A percentile compares a stretch with the other conserved stretches of the same genome.
These are phyloP conservation scores for Gandaritis pyraliata DNA, from an alignment of 2,888 invertebrate species.

Conservation along the genomic window DNA sequence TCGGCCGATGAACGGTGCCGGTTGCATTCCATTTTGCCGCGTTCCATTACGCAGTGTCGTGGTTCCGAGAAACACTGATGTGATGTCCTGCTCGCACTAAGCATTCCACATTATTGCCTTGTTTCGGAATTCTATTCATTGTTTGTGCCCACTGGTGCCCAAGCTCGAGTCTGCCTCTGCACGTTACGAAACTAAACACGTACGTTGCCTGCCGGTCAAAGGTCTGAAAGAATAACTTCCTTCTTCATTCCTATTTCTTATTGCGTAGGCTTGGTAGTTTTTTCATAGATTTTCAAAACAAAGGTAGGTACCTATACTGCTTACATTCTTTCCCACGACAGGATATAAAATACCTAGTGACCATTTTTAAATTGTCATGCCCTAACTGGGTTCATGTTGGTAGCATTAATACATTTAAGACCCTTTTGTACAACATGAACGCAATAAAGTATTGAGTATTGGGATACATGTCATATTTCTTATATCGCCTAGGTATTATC, in stretches of 20 bases:
- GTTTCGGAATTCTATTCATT: slow-evolving; percentile 80
- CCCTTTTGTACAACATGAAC: no score
- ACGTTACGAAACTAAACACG: slow-evolving; percentile 58
- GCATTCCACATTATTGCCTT: slow-evolving; percentile 72
- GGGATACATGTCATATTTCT: no score
- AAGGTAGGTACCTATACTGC: no score
- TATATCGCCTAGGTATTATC: no score
- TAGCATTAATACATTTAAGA: no score
- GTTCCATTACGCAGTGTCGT: slow-evolving; percentile 74
- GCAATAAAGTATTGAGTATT: no score
- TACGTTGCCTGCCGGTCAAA: slow-evolving; percentile 66
- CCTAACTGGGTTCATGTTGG: no score
- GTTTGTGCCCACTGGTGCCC: slow-evolving; percentile 53
- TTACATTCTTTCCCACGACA: no score
- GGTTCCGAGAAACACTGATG: slow-evolving; percentile 77
- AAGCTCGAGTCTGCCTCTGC: slow-evolving; percentile 72
- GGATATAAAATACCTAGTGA: no score
- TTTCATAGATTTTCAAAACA: no score
- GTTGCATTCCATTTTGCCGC: slow-evolving; percentile 77
- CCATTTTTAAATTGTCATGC: no score
- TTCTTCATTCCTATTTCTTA: slow-evolving; percentile 20
- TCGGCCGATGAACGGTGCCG: slow-evolving; percentile 50
- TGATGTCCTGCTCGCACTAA: slow-evolving; percentile 79
- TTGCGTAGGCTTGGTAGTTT: no score
- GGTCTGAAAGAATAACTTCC: slow-evolving; percentile 49